Conservation (phyloP, 2,888 invertebrate genomes). For the Yponomeuta evonymella region DNA sequence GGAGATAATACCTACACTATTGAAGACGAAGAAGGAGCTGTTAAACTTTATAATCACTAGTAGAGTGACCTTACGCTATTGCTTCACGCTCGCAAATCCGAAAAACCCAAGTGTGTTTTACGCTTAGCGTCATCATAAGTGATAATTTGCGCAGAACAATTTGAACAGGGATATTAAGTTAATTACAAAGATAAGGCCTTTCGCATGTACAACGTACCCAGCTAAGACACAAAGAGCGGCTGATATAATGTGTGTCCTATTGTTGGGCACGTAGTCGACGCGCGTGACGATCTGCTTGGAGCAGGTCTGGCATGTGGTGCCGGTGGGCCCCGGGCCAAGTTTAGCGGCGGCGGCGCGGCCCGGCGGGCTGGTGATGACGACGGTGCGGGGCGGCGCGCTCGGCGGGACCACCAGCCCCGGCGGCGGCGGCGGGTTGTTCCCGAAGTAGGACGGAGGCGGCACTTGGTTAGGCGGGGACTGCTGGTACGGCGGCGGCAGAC, state of each 20-base stretch:
- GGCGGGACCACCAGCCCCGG: slow-evolving; percentile 42
- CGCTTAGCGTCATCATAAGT: too few relatives aligned
- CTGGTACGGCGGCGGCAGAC: slow-evolving; percentile 64
- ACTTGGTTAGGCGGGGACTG: slow-evolving; percentile 51
- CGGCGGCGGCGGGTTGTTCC: slow-evolving; percentile 56
- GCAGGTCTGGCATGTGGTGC: slow-evolving; percentile 56
- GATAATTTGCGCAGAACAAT: too few relatives aligned
- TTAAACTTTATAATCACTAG: too few relatives aligned
- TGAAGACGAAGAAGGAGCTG: too few relatives aligned
- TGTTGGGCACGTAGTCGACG: slow-evolving; percentile 64
- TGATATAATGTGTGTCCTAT: slow-evolving; percentile 62
- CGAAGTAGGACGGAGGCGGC: slow-evolving; percentile 66
- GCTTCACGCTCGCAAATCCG: too few relatives aligned
- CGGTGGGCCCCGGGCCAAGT: slow-evolving; percentile 62
- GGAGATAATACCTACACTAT: too few relatives aligned
- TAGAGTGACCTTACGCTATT: too few relatives aligned
- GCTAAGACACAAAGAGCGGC: slow-evolving; percentile 64
- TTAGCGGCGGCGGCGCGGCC: slow-evolving; percentile 33
- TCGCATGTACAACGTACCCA: slow-evolving; percentile 42
- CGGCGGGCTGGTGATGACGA: slow-evolving; percentile 42
- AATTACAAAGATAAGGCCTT: neutral
- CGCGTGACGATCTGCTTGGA: slow-evolving; percentile 58
- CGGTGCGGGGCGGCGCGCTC: slow-evolving; percentile 46
- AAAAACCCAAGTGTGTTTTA: too few relatives aligned
- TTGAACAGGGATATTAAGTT: neutral